Base-by-base conservation (phyloP, 2,113 vertebrate genomes). In the Dasypus novemcinctus region DNA sequence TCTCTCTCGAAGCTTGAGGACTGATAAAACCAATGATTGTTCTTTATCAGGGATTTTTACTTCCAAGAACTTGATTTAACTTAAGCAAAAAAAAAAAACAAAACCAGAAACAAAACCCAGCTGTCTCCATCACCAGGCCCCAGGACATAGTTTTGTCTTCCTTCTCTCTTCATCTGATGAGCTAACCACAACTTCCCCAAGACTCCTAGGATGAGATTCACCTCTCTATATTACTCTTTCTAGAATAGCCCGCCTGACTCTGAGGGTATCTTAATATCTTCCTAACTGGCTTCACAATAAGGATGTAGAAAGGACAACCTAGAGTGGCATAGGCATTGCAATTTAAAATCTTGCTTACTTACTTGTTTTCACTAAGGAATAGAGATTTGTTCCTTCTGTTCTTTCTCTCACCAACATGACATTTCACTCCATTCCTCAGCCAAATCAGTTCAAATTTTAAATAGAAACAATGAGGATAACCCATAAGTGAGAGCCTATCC, bases 1-100 rank as follows among this genome's bases (percentile, higher is more conserved):
- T 87, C 85, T 64, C 71, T 69, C 46, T 52, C 13, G 25, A 92
- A 84, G 31, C 31, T 49, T 96, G 59, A 96, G 18, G 87, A 61
- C 25, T 27, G 10, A 38, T 61, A 29, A 43, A 91, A 64, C 74
- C 46, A 64, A 57, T 15, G 2, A 33, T 80, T 61, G 43, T 9
- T 75, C 74, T 75, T 75, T 33, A 23, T 3, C 7, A 25, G 38
- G n/a, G 33, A 85, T 68, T 81, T 96, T 88, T 84, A 85, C 75
- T 75, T 61, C 54, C 1, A 84, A 91, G n/a, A 66, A 93, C 63
- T 75, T 36, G 25, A 49, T 25, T 74, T 87, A n/a, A 29, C 33
- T 11, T 54, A 87, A 87, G 20, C 31, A 71, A 69, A 78, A 5
- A 57, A 21, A 7, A 20, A 57, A 18, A 57, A 57, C 52, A 54